Conservation (phyloP, 1,140 invertebrate species). For the Bombus waltoni region DNA sequence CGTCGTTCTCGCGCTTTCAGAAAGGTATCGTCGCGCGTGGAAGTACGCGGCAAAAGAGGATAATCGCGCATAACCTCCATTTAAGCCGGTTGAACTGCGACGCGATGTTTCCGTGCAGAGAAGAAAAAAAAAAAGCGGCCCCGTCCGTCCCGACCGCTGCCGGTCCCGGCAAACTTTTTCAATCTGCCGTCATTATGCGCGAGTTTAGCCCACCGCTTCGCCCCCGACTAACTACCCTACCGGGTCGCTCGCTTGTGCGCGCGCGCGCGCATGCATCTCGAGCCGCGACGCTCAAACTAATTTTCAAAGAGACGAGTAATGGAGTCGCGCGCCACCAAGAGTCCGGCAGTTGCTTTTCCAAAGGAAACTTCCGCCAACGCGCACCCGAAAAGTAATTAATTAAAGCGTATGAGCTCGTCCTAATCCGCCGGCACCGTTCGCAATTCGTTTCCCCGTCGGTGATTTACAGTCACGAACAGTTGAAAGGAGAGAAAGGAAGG, state of each 20-base stretch:
- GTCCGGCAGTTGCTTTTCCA: conserved; percentile 12
- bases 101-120: conserved; percentile 45
- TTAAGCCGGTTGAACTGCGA: conserved; percentile 63
- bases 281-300: conserved; percentile 57
- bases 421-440: background rate
- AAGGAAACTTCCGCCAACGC: conserved; percentile 37
- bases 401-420: conserved; percentile 50
- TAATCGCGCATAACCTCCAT: conserved; percentile 66
- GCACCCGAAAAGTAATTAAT: conserved; percentile 64
- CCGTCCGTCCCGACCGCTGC: conserved; percentile 23
- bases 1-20: background rate
- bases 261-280: background rate
- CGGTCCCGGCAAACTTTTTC: conserved; percentile 73
- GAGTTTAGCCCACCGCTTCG: conserved; percentile 63
- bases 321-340: conserved; percentile 61
- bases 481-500: background rate
- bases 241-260: background rate
- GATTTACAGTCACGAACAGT: conserved; percentile 2
- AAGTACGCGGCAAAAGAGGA: conserved; percentile 36
- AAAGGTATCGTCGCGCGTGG: background rate
- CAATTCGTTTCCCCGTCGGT: conserved; percentile 2
- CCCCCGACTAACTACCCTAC: conserved; percentile 50
- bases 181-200: conserved; percentile 78
- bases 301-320: conserved; percentile 62
- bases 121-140: conserved; percentile 50